Evolutionary conservation across 1,140 invertebrate genomes (phyloP), one percentile per base, ranked within the genome.

Genomic region (Bombus sylvicola): DNA sequence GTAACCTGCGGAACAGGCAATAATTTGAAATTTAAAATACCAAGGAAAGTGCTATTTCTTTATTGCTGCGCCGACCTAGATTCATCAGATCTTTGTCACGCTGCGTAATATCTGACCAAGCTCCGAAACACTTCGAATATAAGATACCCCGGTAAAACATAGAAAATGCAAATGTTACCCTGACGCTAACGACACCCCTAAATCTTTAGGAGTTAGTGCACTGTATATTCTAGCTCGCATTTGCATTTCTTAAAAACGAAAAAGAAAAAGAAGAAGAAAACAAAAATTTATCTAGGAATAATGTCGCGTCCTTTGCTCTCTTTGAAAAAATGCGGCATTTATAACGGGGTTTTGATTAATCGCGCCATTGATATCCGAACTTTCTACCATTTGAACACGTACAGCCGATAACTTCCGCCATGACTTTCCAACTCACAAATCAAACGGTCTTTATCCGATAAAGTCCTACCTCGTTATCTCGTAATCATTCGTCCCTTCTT

Each of bases 1-100:
- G 62, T 47, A 79, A 79, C 64, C 31, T 37, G 34, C 10, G 25
- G 6, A 34, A 12, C 77, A 68, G 77, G 37, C 25, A 79, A 68
- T 43, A 68, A 79, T 79, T 31, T 79, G 62, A 79, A 79, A 43
- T 79, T 79, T 79, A 79, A 78, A 78, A 31, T 43, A 43, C n/a
- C 22, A 64, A 64, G 43, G 41, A 69, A 47, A 79, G 77, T 68
- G 77, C 62, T 64, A 68, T 66, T 41, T 68, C 77, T 68, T 47
- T 79, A 68, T 79, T 78, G 59, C 59, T 64, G n/a, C 41, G n/a
- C 18, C 31, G 77, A 79, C 77, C 77, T 37, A 79, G 62, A 79
- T 79, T 68, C 77, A 15, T 79, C 62, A 47, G 62, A 78, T 66
- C 76, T 78, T 66, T 78, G 76, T 66, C 76, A 62, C 76, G 62